Conservation (phyloP, 2,888 invertebrate genomes). For the Lumbricus terrestris region DNA sequence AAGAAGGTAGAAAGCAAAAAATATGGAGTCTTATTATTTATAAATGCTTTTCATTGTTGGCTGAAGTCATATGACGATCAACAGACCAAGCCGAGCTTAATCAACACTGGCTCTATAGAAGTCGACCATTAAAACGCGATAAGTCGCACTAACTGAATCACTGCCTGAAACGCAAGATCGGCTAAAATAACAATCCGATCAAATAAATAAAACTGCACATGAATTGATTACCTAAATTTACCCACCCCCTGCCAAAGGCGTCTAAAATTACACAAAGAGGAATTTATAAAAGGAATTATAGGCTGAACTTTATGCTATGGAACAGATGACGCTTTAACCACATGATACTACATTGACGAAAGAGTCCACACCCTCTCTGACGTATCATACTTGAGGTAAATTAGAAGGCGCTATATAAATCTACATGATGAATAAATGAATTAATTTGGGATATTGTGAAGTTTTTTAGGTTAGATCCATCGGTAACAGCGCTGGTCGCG, state of each 20-base stretch:
- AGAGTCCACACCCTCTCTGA: not conserved
- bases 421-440: no score
- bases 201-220: not conserved
- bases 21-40: not conserved
- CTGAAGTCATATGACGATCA: not conserved
- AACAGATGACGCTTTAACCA: not conserved
- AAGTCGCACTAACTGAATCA: not conserved
- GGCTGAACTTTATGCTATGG: not conserved
- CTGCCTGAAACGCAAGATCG: not conserved
- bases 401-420: no score
- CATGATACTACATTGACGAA: not conserved
- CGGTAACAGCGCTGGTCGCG: no score
- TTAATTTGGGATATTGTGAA: no score
- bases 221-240: not conserved
- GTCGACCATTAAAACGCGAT: not conserved
- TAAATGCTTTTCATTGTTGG: not conserved
- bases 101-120: not conserved
- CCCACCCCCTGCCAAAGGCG: not conserved
- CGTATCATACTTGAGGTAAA: not conserved
- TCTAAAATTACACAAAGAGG: slow-evolving; percentile 3
- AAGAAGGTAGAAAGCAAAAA: not conserved
- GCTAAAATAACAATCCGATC: not conserved
- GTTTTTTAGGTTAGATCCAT: no score
- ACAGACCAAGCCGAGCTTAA: not conserved
- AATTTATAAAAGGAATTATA: not conserved